Base-by-base conservation (phyloP, 2,113 vertebrate genomes). In the Psittacula cyanocephala region DNA sequence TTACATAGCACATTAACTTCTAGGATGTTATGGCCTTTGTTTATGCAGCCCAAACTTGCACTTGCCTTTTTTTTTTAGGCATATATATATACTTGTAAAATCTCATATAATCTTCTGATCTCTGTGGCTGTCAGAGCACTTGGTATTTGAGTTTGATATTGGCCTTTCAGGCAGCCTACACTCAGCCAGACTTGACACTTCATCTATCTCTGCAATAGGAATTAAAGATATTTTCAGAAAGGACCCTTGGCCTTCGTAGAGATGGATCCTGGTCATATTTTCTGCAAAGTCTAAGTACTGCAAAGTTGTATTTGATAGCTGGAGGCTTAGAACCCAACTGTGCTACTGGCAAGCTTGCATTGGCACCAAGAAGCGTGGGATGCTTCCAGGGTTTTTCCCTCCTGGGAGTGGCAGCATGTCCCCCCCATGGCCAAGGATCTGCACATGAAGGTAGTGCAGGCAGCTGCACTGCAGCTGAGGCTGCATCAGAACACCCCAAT, bases 131-230 rank as follows among this genome's bases (percentile, higher is more conserved):
- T 17, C 71, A 74, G 31, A 86, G 28, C 13, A 9, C 43, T 78
- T n/a, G 27, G 46, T 10, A 63, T 53, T 50, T 18, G 31, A 67
- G 44, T 71, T 84, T 43, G 43, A 1, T 24, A 20, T 43, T 22
- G 35, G 3, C 55, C 50, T 87, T 1, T 1, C 29, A 62, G 47
- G 25, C 23, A 24, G 22, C 10, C 33, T 71, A 31, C 5, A 2
- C 35, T 82, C 29, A 80, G 31, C 22, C 23, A 64, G 55, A 6
- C 49, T 53, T 77, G 53, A 41, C 9, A 6, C 25, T 87, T 81
- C 17, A 25, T 55, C n/a, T 79, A 9, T 23, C 27, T 59, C 29
- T 0, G 0, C 25, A 55, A 25, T 27, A 60, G n/a, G 15, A 2
- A 1, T 39, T 64, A n/a, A 31, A 9, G 39, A 27, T 37, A 50